Base-by-base conservation (phyloP, 2,113 vertebrate species). In the Pao palembangensis region DNA sequence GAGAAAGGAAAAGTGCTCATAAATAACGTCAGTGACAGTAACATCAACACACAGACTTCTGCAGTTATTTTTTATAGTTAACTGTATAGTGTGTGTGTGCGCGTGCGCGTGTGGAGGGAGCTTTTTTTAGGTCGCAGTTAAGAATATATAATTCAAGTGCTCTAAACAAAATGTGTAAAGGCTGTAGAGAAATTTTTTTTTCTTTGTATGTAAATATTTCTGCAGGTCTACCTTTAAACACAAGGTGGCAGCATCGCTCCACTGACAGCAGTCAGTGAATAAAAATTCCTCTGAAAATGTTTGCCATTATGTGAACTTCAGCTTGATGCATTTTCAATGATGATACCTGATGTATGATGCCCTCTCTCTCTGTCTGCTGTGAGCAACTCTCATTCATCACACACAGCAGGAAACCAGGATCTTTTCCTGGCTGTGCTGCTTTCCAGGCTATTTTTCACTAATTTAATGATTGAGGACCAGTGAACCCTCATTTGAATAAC, bases 181-280 rank as follows among this genome's bases (percentile, higher is more conserved):
- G 3, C 25, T 28, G 25, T 28, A 28, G 3, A 28, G 3, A 28
- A 28, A 28, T 28, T 3, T 28, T 28, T 28, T 5, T 28, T 28
- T 28, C 25, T 28, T 28, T 12, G 8, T 38, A 12, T 38, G 34
- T 12, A 12, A 10, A 12, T 11, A 2, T 38, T 12, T 8, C 8
- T 38, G 34, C 11, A 38, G 8, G 2, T 48, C 49, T 54, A 16
- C 31, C 16, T 2, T 5, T 55, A 60, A 76, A 50, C 83, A 85
- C 75, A 64, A 1, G 80, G 62, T 61, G 80, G 80, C 59, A 74
- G 61, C 69, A 74, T 21, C 17, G 21, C 25, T 63, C 42, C 51
- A 74, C 54, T 8, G 1, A 54, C 31, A 28, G 15, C 6, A 47
- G 15, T 2, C 43, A 44, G 14, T 2, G 21, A 20, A 10, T 34